These are phyloP conservation scores for Parthenolecanium corni DNA, from an alignment of 2,888 invertebrate species.

Conservation along the genomic window DNA sequence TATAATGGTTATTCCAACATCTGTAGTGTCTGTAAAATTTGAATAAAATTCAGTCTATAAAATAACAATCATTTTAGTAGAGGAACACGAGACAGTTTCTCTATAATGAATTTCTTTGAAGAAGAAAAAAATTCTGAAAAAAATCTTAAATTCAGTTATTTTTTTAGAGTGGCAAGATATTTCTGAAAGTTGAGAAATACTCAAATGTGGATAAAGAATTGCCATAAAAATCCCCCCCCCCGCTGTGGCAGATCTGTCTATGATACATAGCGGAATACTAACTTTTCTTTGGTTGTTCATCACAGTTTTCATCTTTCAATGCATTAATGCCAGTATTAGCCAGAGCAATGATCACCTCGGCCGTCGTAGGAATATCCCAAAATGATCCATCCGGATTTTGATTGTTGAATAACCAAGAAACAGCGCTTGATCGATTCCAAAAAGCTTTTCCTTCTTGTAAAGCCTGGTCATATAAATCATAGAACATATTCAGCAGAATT, in stretches of 20 bases:
- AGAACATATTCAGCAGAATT: too few species aligned
- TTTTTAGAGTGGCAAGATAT: background rate
- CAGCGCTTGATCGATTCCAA: conserved; percentile 69
- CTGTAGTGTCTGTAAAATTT: conserved; percentile 5
- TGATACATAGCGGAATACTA: too few species aligned
- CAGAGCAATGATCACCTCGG: conserved; percentile 67
- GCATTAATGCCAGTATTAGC: conserved; percentile 59
- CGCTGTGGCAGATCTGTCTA: too few species aligned
- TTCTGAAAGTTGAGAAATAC: background rate
- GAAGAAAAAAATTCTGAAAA: too few species aligned
- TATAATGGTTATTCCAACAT: conserved; percentile 15
- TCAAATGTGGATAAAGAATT: background rate
- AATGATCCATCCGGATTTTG: conserved; percentile 71
- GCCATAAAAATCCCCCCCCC: too few species aligned
- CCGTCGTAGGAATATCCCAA: conserved; percentile 58
- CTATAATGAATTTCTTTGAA: too few species aligned
- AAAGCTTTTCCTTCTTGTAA: conserved; percentile 55
- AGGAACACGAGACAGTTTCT: too few species aligned
- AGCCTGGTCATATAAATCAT: too few species aligned
- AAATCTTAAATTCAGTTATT: too few species aligned
- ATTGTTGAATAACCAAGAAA: conserved; percentile 58
- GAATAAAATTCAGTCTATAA: background rate
- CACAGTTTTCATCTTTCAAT: conserved; percentile 49
- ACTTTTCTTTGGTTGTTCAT: conserved; percentile 10
- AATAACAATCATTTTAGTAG: background rate